Conservation (phyloP, 2,888 invertebrate species). For the Eucera pruinosa region DNA sequence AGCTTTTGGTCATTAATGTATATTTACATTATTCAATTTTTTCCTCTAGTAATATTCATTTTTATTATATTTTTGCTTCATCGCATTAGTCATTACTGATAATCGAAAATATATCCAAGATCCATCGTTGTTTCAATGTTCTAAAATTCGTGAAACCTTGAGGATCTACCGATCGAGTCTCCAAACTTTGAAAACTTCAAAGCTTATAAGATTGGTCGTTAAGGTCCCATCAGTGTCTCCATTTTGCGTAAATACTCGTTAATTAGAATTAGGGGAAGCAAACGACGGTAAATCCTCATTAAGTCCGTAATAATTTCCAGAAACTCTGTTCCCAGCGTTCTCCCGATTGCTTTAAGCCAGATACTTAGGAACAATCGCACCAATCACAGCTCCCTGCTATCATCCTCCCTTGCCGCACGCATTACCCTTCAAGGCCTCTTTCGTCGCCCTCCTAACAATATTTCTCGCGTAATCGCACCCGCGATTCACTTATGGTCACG, state of each 20-base stretch:
- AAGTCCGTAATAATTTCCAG: slow-evolving; percentile 28
- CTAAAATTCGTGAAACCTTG: no score
- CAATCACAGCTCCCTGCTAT: slow-evolving; percentile 35
- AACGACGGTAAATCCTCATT: slow-evolving; percentile 36
- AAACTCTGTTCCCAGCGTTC: slow-evolving; percentile 9
- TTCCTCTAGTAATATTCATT: no score
- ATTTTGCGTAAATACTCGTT: slow-evolving; percentile 7
- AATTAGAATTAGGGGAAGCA: slow-evolving; percentile 25
- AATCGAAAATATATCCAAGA: no score
- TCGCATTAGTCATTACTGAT: no score
- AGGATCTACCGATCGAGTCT: neutral
- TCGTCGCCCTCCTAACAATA: slow-evolving; percentile 34
- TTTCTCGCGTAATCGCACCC: slow-evolving; percentile 41
- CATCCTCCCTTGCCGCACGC: neutral
- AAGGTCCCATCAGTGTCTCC: slow-evolving; percentile 3
- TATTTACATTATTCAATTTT: no score
- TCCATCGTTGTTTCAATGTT: no score
- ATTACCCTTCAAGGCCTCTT: slow-evolving; percentile 26
- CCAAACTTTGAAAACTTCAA: slow-evolving; percentile 5
- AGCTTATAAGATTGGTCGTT: neutral
- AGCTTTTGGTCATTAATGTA: no score
- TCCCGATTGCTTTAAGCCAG: slow-evolving; percentile 22
- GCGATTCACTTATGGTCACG: slow-evolving; percentile 37
- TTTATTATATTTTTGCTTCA: no score
- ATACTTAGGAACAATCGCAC: slow-evolving; percentile 32